Conservation (phyloP, 2,797 vertebrate genomes). For the Basileuterus tristriatus region DNA sequence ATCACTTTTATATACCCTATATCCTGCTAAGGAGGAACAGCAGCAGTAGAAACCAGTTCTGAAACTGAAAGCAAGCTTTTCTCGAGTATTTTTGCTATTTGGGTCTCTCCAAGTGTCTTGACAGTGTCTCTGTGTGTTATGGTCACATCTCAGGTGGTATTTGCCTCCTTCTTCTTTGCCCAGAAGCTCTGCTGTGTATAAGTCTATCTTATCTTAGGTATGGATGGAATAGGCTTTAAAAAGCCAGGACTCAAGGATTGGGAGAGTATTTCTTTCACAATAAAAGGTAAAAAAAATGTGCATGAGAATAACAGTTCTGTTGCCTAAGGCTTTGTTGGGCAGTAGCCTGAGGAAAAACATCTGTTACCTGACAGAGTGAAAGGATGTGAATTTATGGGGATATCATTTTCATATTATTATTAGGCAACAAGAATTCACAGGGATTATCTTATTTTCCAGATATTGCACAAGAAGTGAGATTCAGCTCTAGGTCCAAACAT, state of each 20-base stretch:
- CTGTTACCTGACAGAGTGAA: background rate
- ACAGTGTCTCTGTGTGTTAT: background rate
- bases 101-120: background rate
- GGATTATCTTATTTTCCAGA: background rate
- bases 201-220: background rate
- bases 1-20: background rate
- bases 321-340: background rate
- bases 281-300: background rate
- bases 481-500: background rate
- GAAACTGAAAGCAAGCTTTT: background rate
- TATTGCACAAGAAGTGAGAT: background rate
- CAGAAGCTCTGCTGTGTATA: background rate
- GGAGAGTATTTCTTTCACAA: background rate
- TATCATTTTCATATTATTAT: background rate
- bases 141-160: background rate
- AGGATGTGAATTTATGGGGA: background rate
- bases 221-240: background rate
- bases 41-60: background rate
- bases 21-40: background rate
- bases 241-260: background rate
- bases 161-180: background rate
- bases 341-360: background rate
- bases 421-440: background rate
- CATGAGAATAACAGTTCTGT: background rate
- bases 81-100: background rate